phyloP scores from a whole-genome alignment of 1,140 invertebrate species.

The Eriocheir sinensis region DNA sequence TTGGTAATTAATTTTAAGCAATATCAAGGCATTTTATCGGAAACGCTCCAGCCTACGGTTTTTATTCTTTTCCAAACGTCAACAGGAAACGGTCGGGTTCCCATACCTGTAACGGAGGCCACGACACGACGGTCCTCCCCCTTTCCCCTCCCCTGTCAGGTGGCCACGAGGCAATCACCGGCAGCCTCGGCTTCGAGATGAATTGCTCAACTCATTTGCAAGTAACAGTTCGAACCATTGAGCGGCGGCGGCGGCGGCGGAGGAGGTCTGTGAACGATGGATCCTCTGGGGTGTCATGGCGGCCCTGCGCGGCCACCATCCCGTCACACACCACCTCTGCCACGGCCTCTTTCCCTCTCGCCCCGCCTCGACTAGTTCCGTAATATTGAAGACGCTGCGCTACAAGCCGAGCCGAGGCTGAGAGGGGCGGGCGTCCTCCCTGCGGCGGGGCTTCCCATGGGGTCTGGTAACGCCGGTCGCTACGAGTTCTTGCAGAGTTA shows the following conservation, averaged over 20 bases:
- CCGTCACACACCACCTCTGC: background rate
- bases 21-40: conserved; percentile 53
- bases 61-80: conserved; percentile 25
- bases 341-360: background rate
- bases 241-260: background rate
- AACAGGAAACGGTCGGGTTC: background rate
- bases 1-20: conserved; percentile 58
- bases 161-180: background rate
- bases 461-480: conserved; percentile 56
- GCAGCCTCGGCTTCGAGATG: background rate
- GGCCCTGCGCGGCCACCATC: background rate
- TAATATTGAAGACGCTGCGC: background rate
- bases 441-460: conserved; percentile 46
- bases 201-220: conserved; percentile 16
- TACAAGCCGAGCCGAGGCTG: background rate
- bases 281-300: background rate
- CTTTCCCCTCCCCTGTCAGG: too few species aligned
- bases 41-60: conserved; percentile 25
- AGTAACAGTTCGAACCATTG: conserved; percentile 16
- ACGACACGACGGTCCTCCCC: background rate
- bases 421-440: background rate
- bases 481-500: conserved; percentile 64
- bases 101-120: background rate
- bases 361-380: background rate
- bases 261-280: background rate